Evolutionary conservation across 2,113 vertebrate species (phyloP).

Genomic region (Castor canadensis): DNA sequence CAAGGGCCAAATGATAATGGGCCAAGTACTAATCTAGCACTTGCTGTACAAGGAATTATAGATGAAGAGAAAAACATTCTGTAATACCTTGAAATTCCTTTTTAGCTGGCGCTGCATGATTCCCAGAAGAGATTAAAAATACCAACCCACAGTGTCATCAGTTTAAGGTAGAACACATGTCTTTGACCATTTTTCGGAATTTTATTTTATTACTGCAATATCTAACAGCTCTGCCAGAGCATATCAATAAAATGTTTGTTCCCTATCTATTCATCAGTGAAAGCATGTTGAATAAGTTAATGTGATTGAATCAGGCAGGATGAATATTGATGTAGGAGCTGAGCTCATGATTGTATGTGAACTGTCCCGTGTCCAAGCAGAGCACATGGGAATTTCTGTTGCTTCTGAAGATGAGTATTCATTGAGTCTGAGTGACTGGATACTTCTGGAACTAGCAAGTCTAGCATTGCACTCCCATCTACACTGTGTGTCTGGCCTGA

Average conservation of each 20-base stretch:
- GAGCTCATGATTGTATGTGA: neutral
- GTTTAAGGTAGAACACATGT: slow-evolving; percentile 72
- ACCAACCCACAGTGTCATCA: slow-evolving; percentile 42
- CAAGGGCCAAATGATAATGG: slow-evolving; percentile 55
- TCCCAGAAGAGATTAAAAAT: slow-evolving; percentile 71
- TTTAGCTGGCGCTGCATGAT: slow-evolving; percentile 46
- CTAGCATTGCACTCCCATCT: neutral
- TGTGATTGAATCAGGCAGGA: neutral
- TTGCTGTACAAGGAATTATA: slow-evolving; percentile 32
- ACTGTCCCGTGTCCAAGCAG: neutral
- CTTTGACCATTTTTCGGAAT: slow-evolving; percentile 73
- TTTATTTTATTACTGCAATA: slow-evolving; percentile 47
- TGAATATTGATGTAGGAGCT: too few relatives aligned
- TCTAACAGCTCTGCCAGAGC: slow-evolving; percentile 48
- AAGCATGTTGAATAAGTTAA: neutral
- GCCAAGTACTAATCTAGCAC: slow-evolving; percentile 50
- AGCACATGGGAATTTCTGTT: neutral
- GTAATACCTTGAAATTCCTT: slow-evolving; percentile 61
- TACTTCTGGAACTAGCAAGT: neutral
- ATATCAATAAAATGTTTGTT: slow-evolving; percentile 6
- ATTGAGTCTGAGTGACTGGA: neutral
- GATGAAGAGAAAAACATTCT: slow-evolving; percentile 37
- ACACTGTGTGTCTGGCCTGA: neutral
- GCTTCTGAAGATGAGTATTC: neutral
- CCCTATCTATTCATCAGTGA: neutral